Evolutionary conservation across 2,888 invertebrate species (phyloP).

Genomic region (Drosophila buzzatii): DNA sequence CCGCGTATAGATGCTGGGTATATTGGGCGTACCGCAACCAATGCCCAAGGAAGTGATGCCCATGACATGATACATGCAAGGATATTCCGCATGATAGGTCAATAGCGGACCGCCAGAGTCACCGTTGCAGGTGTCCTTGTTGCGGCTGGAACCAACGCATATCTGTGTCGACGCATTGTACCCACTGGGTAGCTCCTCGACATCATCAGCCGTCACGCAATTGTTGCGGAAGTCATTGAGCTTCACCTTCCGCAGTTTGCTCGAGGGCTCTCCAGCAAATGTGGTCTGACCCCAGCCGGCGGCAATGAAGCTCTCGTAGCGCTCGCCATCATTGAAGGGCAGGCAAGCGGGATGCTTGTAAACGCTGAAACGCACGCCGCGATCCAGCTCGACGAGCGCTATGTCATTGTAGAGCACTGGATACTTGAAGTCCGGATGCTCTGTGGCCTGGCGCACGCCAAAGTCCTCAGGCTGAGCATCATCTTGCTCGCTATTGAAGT

Average conservation of each 20-base stretch:
- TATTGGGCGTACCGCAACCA: constrained; percentile 69
- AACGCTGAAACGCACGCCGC: constrained; percentile 81
- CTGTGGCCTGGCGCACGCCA: constrained; percentile 65
- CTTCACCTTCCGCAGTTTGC: constrained; percentile 86
- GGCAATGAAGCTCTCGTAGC: constrained; percentile 80
- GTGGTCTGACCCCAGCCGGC: constrained; percentile 86
- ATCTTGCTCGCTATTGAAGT: constrained; percentile 72
- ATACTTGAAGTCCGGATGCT: constrained; percentile 84
- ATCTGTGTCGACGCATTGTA: constrained; percentile 64
- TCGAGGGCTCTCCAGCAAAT: constrained; percentile 74
- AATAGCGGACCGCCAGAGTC: constrained; percentile 81
- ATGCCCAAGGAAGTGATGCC: constrained; percentile 74
- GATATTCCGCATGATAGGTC: constrained; percentile 60
- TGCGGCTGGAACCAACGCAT: constrained; percentile 71
- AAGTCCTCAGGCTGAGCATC: constrained; percentile 81
- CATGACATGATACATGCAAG: constrained; percentile 75
- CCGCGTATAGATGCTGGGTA: constrained; percentile 75
- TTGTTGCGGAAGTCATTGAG: constrained; percentile 82
- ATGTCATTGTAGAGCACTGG: constrained; percentile 86
- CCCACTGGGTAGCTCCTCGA: constrained; percentile 63
- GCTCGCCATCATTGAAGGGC: constrained; percentile 63
- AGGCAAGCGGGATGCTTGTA: constrained; percentile 86
- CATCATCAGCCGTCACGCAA: constrained; percentile 40
- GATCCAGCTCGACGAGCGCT: constrained; percentile 85
- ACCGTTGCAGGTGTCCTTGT: constrained; percentile 76